Conservation (phyloP, 2,113 vertebrate genomes). For the Lanius ludovicianus region DNA sequence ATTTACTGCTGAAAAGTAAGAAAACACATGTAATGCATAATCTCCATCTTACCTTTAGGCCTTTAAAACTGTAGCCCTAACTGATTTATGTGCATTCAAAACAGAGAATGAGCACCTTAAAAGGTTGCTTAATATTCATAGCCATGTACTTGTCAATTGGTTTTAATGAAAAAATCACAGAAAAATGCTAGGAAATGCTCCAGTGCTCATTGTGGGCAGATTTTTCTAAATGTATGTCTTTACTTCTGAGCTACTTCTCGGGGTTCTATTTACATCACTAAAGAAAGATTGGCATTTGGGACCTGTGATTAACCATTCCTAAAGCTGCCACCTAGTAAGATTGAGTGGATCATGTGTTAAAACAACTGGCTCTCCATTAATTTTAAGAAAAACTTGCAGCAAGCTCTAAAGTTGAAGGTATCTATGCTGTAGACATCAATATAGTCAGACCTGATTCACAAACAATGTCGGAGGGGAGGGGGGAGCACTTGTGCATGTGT, state of each 20-base stretch:
- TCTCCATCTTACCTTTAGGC: neutral
- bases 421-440: neutral
- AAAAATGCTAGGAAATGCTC: neutral
- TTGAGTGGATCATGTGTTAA: neutral
- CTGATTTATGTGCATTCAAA: neutral
- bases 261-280: neutral
- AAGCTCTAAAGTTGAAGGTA: neutral
- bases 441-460: neutral
- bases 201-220: neutral
- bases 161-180: slow-evolving; percentile 19
- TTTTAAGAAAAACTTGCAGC: neutral
- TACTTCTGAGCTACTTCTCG: neutral
- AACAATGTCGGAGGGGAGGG: fast-evolving
- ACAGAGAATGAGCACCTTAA: neutral
- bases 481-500: neutral
- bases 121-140: slow-evolving; percentile 3
- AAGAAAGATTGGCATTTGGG: neutral
- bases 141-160: neutral
- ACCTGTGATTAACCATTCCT: neutral
- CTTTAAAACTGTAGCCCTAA: neutral
- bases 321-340: neutral
- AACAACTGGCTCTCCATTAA: neutral
- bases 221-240: neutral
- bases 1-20: slow-evolving; percentile 1
- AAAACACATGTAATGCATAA: neutral